Evolutionary conservation across 1,140 invertebrate genomes (phyloP), one percentile per base, ranked within the genome.

Genomic region (Halictus rubicundus): DNA sequence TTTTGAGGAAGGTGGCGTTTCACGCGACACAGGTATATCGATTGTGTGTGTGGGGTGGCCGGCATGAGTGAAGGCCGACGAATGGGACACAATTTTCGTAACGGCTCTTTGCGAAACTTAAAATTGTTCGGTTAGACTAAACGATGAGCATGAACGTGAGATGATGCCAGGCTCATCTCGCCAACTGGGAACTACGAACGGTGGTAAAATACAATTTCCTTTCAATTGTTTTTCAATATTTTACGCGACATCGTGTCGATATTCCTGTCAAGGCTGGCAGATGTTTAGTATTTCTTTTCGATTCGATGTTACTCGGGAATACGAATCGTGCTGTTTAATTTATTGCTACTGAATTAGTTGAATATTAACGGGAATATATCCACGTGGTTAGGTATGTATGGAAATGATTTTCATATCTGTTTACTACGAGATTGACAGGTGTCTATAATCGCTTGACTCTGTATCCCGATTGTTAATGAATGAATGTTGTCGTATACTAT

Each of bases 91-190:
- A 80, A 83, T 90, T 89, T 88, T 89, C 83, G 86, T 91, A 90
- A 90, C 90, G 89, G 89, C 86, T 90, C 70, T 87, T 86, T 68
- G 84, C 80, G 80, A 80, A 81, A 80, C 87, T 87, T 77, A 69
- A 83, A 83, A 80, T 78, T 87, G 68, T 86, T 72, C 64, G 70
- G 42, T 69, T 74, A 71, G 70, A 87, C 83, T 78, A 61, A 84
- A 87, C 83, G 72, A 87, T 81, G 88, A 90, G 69, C 78, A 91
- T 88, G 88, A 89, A 70, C 82, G 81, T 87, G 92, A 92, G 87
- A 93, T 92, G 92, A 93, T 93, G 92, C 90, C 91, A 86, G 89
- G 89, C 83, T 90, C 88, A 60, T 88, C 91, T 87, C 87, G 89
- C 83, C 90, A 91, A 87, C 85, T 89, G 82, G 90, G 84, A 84